Percentiles rank a stretch among this genome's conserved stretches.
Conservation (phyloP, 92 coral and sea anemone genomes). For the Epizoanthus stellaris region DNA sequence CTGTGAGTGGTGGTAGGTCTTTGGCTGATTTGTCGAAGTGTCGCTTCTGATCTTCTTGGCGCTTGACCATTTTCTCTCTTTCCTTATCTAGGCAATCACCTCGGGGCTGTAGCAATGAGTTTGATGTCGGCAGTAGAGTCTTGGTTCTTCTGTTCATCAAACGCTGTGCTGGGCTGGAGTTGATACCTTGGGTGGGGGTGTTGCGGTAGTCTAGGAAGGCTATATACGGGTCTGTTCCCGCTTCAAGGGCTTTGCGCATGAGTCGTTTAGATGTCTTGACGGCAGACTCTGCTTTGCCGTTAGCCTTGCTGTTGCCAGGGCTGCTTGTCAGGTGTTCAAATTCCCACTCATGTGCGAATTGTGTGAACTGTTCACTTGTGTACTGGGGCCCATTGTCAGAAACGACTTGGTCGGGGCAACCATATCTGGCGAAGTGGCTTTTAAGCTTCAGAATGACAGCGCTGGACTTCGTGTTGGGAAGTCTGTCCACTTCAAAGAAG, state of each 20-base stretch:
- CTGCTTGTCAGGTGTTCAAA: background rate
- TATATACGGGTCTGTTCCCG: constrained; percentile 39
- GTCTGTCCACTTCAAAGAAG: constrained; percentile 38
- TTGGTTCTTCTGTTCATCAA: constrained; percentile 49
- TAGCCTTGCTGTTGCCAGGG: constrained; percentile 3
- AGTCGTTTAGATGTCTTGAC: constrained; percentile 15
- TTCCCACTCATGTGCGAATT: background rate
- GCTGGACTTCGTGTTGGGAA: background rate
- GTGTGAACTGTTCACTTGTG: background rate
- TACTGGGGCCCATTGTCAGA: constrained; percentile 11
- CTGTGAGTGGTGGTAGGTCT: constrained; percentile 35
- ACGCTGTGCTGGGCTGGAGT: constrained; percentile 50
- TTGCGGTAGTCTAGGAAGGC: constrained; percentile 30
- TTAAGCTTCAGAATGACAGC: constrained; percentile 33
- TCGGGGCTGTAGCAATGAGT: constrained; percentile 8
- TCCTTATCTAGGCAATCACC: background rate
- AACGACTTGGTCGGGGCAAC: constrained; percentile 26
- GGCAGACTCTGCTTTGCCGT: constrained; percentile 17
- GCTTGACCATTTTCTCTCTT: background rate
- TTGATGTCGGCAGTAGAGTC: constrained; percentile 43
- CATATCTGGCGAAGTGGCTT: constrained; percentile 32
- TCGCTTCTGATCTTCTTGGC: constrained; percentile 13
- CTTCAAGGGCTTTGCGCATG: constrained; percentile 24
- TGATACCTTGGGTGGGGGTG: constrained; percentile 52
- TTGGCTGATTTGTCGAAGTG: constrained; percentile 37